Conservation (phyloP, 1,140 invertebrate genomes). For the Campoletis sonorensis region DNA sequence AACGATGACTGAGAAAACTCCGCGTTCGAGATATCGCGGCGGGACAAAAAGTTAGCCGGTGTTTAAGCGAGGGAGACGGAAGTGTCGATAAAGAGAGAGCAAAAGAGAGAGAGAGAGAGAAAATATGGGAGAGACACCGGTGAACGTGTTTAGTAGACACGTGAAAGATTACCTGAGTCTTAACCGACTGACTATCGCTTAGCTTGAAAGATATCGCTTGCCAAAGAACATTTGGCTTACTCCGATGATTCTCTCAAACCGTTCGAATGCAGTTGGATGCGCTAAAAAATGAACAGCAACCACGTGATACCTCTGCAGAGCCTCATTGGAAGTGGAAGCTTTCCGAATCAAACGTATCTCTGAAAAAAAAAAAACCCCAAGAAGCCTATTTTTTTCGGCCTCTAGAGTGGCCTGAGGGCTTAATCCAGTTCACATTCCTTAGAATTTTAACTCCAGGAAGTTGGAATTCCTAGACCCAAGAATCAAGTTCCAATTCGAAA, state of each 20-base stretch:
- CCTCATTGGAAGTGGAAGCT: background rate
- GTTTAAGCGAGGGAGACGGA: background rate
- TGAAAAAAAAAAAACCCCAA: too few relatives aligned
- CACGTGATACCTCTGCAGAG: background rate
- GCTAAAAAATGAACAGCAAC: background rate
- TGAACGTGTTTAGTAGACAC: slow-evolving; percentile 17
- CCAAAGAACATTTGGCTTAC: background rate
- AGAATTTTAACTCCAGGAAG: too few relatives aligned
- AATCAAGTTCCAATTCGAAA: too few relatives aligned
- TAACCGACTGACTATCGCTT: background rate
- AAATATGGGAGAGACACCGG: background rate
- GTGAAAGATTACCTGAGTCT: slow-evolving; percentile 2
- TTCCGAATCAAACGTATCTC: too few relatives aligned
- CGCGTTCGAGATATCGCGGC: slow-evolving; percentile 1
- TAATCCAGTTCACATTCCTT: too few relatives aligned
- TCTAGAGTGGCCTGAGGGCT: too few relatives aligned
- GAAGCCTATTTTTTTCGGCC: too few relatives aligned
- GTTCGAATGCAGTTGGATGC: background rate
- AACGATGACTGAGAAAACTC: slow-evolving; percentile 35
- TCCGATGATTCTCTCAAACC: background rate
- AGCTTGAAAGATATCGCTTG: background rate
- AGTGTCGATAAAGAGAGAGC: background rate
- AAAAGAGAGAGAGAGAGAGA: slow-evolving; percentile 15
- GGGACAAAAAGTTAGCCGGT: slow-evolving; percentile 22
- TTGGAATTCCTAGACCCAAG: too few relatives aligned